Conservation (phyloP, 2,113 vertebrate species). For the Actinemys pallida region DNA sequence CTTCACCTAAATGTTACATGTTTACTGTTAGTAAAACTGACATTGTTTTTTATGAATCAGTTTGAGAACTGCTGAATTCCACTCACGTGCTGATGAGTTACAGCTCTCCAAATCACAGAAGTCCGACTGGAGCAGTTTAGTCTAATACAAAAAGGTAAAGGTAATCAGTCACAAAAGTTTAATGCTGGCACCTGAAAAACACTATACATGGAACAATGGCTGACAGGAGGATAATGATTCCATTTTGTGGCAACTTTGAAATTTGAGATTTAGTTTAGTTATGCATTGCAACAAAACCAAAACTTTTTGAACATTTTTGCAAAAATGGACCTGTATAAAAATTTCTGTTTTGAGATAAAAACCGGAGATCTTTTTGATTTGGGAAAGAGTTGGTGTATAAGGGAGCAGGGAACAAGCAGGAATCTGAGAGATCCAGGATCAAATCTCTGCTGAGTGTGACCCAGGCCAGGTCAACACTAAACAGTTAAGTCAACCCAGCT, state of each 20-base stretch:
- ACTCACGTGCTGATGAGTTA: neutral
- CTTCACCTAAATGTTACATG: neutral
- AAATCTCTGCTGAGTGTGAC: neutral
- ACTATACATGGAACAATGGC: neutral
- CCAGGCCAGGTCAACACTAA: neutral
- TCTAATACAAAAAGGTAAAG: neutral
- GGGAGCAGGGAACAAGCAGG: neutral
- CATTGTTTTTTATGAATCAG: neutral
- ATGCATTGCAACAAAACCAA: neutral
- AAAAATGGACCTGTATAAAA: neutral
- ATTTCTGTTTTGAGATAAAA: neutral
- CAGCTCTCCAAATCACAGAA: neutral
- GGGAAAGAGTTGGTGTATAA: neutral
- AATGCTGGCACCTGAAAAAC: neutral
- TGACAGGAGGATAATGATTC: neutral
- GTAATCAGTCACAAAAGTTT: neutral
- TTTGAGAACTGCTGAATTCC: neutral
- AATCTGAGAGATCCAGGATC: neutral
- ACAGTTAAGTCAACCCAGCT: neutral
- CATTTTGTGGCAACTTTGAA: neutral
- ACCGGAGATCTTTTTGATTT: fast-evolving
- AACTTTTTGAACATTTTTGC: neutral
- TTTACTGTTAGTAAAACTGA: neutral
- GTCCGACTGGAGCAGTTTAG: neutral
- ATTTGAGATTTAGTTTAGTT: neutral